Conservation (phyloP, 2,113 vertebrate genomes). For the Ellobius talpinus region DNA sequence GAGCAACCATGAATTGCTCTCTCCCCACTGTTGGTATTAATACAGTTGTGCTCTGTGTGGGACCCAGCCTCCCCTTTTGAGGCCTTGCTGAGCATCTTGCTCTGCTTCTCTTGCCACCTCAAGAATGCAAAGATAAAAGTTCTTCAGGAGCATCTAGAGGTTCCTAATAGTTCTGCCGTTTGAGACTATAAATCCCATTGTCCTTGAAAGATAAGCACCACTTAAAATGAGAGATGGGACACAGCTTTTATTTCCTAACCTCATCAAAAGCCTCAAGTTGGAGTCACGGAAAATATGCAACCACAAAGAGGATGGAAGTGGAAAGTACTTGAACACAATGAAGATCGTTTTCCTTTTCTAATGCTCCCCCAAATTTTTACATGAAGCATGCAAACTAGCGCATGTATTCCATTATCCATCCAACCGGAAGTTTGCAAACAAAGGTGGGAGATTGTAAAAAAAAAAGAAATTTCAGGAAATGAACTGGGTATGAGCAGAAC, state of each 20-base stretch:
- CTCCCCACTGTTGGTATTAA: not conserved
- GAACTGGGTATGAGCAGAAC: not conserved
- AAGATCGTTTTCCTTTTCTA: not conserved
- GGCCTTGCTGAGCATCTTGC: not conserved
- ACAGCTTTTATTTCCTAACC: constrained; percentile 76
- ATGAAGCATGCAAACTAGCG: not conserved
- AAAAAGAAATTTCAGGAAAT: not conserved
- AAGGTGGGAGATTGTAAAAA: not conserved
- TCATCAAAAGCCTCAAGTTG: constrained; percentile 75
- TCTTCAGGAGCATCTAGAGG: constrained; percentile 57
- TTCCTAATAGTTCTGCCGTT: constrained; percentile 62
- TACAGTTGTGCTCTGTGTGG: not conserved
- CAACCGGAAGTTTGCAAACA: constrained; percentile 29
- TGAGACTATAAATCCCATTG: constrained; percentile 78
- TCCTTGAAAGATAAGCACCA: constrained; percentile 59
- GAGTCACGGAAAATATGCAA: constrained; percentile 65
- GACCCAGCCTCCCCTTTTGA: not conserved
- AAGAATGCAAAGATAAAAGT: not conserved
- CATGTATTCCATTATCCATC: not conserved
- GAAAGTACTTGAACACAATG: not conserved
- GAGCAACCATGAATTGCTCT: not conserved
- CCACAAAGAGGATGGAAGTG: not conserved
- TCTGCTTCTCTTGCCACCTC: not conserved
- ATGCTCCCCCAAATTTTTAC: not conserved
- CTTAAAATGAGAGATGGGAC: constrained; percentile 76